Conservation (phyloP, 2,797 vertebrate genomes). For the Microtus obscurus region DNA sequence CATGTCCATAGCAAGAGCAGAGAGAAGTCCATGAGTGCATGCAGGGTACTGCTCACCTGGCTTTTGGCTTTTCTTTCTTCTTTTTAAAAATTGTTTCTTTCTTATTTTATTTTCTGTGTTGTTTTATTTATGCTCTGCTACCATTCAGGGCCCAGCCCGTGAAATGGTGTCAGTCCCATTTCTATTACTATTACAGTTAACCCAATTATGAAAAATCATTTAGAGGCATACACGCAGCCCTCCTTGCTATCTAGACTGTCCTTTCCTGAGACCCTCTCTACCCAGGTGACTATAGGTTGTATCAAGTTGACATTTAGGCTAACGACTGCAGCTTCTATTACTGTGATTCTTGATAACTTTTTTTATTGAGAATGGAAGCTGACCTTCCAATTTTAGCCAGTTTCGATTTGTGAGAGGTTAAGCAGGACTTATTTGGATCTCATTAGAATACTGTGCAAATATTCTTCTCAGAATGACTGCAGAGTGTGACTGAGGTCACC, state of each 20-base stretch:
- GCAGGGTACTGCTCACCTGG: background rate
- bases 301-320: background rate
- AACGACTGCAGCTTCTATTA: background rate
- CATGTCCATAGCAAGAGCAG: background rate
- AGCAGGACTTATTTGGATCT: background rate
- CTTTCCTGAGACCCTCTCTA: background rate
- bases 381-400: background rate
- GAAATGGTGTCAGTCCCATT: background rate
- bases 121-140: background rate
- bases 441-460: background rate
- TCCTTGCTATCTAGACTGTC: background rate
- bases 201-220: background rate
- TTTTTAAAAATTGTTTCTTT: background rate
- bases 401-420: constrained; percentile 6
- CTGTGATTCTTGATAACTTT: background rate
- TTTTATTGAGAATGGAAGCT: background rate
- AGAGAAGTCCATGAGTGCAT: background rate
- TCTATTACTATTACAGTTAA: background rate
- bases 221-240: no score
- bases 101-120: background rate
- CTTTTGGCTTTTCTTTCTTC: no score
- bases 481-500: background rate
- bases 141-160: background rate
- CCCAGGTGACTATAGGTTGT: background rate
- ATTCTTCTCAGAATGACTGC: background rate